Conservation (phyloP, 2,113 vertebrate genomes). For the Otocyon megalotis region DNA sequence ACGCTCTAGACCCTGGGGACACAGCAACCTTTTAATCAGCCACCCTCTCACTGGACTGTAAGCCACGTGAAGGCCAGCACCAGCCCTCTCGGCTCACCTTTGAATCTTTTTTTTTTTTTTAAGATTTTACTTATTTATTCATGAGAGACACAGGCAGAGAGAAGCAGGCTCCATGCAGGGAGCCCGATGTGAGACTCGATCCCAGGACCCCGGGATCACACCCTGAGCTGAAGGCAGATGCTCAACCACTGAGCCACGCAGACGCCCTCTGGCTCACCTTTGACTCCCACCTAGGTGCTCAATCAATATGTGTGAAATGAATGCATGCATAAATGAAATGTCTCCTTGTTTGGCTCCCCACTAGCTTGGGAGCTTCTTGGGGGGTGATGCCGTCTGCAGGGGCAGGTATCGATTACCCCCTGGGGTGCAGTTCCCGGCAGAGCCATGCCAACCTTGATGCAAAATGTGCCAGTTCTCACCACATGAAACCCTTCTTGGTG, state of each 20-base stretch:
- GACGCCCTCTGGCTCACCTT: background rate
- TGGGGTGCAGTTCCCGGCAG: background rate
- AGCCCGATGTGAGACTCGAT: no score
- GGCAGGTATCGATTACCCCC: background rate
- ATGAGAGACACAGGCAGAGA: no score
- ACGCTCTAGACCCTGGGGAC: background rate
- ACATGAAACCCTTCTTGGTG: background rate
- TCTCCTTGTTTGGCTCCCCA: background rate
- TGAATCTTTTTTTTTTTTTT: no score
- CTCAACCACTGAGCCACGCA: no score
- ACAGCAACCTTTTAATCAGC: background rate
- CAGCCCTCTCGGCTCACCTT: background rate
- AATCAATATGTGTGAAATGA: background rate
- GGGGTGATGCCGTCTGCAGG: background rate
- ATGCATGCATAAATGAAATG: background rate
- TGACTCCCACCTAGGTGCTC: background rate
- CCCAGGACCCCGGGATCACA: no score
- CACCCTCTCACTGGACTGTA: background rate
- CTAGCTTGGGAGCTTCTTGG: background rate
- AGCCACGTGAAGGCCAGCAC: background rate
- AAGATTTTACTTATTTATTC: no score
- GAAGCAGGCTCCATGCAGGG: no score
- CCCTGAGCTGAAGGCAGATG: no score
- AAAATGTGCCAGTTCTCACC: background rate
- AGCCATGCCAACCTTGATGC: background rate